Evolutionary conservation across 2,888 invertebrate species (phyloP), one percentile per base, ranked within the genome.

Genomic region (Panopea generosa): DNA sequence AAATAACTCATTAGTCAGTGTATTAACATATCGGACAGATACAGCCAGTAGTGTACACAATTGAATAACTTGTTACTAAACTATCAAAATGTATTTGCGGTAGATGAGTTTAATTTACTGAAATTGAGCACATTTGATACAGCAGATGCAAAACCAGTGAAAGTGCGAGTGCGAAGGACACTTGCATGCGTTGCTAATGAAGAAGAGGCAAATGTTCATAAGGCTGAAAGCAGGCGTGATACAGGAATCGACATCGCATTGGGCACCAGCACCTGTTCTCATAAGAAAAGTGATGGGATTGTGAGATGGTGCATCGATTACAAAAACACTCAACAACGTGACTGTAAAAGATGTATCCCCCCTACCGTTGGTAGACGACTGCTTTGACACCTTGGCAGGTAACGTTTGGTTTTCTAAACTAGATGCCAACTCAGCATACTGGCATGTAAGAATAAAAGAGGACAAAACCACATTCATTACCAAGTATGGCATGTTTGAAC

Each of bases 401-500:
- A 71, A 55, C 24, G 27, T 27, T 18, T 78, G 62, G 66, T 78
- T 75, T 38, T 65, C 68, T 11, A 79, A 71, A 49, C 27, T 79
- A 16, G 75, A 79, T 61, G 71, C 72, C n/a, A n/a, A n/a, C n/a
- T n/a, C n/a, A n/a, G n/a, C n/a, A n/a, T n/a, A n/a, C n/a, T n/a
- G n/a, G n/a, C 2, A 77, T 77, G 7, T 65, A 27, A 7, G 49
- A 59, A n/a, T 24, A 27, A 16, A 77, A 81, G 33, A 33, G 20
- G 24, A 45, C 16, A 84, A 82, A 59, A 82, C 83, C 18, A 82
- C 84, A 1, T 82, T 85, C 47, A 73, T 68, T 22, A 83, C 83
- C n/a, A 72, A 77, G 33, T 67, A 65, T 60, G 76, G 83, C 7
- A 52, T 84, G 29, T 81, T 68, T 52, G 75, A 84, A 59, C 69